Conservation (phyloP, 1,140 invertebrate species). For the Centruroides vittatus region DNA sequence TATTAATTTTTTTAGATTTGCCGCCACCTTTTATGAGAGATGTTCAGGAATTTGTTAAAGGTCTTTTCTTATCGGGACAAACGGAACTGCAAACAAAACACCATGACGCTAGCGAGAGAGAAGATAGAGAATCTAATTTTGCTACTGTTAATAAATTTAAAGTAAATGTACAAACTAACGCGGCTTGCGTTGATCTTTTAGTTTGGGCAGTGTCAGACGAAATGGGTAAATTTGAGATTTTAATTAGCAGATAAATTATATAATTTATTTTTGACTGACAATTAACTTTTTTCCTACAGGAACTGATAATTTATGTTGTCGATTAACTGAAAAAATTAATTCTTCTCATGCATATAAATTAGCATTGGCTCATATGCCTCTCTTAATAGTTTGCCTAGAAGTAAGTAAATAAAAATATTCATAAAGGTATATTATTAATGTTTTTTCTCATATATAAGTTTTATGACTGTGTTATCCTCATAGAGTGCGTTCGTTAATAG, state of each 20-base stretch:
- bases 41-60: conserved; percentile 79
- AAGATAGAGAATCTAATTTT: conserved; percentile 32
- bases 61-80: conserved; percentile 77
- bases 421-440: too few species aligned
- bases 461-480: too few species aligned
- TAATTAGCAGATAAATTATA: too few species aligned
- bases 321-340: conserved; percentile 91
- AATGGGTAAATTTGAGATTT: conserved; percentile 49
- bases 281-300: conserved; percentile 24
- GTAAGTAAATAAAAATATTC: conserved; percentile 29
- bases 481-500: too few species aligned
- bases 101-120: conserved; percentile 63
- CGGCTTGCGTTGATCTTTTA: conserved; percentile 89
- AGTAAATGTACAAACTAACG: conserved; percentile 91
- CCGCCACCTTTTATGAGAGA: conserved; percentile 81
- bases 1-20: conserved; percentile 42
- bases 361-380: conserved; percentile 82
- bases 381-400: conserved; percentile 87
- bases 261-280: not conserved
- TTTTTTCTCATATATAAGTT: too few species aligned
- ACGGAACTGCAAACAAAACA: conserved; percentile 65
- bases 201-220: conserved; percentile 96
- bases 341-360: conserved; percentile 78
- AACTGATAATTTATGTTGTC: conserved; percentile 80
- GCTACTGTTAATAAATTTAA: conserved; percentile 77